Evolutionary conservation across 2,113 vertebrate species (phyloP), one percentile per base, ranked within the genome.

Genomic region (Oenanthe melanoleuca): DNA sequence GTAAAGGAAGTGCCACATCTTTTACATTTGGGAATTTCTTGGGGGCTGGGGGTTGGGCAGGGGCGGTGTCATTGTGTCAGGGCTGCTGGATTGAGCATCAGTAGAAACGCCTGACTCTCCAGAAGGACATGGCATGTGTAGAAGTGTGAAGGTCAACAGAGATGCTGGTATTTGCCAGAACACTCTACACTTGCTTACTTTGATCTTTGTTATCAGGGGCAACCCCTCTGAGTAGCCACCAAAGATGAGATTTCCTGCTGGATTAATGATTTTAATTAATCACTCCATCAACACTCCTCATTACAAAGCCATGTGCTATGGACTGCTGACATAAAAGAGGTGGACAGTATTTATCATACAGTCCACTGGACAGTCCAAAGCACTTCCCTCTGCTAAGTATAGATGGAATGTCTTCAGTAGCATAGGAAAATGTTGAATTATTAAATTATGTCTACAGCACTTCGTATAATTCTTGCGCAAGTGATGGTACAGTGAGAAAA

Each of bases 381-480:
- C 44, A 66, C 45, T 84, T 64, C 6, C 28, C 28, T 2, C 0
- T 42, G 21, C 33, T 86, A 71, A 23, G 23, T 47, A 67, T 65
- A 96, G 70, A 52, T 31, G 66, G 55, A 47, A 93, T 50, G 18
- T 67, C 52, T 69, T 91, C 21, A 60, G 67, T 12, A 90, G 90
- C 65, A 90, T 72, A 83, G 60, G 65, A 19, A 94, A 83, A 80
- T 77, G 56, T 74, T 93, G 82, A 94, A 90, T 94, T 96, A 92
- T 93, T 96, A 92, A 94, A 96, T 86, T 80, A 63, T 80, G 75
- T 95, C 90, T 92, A 61, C 88, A 94, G 72, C 88, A 85, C 82
- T 96, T 96, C 56, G 67, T 60, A 74, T 55, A 55, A 70, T 97
- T 95, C 86, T 85, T 97, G 77, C 11, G 75, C 86, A 93, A 59